Percentiles rank a stretch among this genome's conserved stretches.
Conservation (phyloP, 1,140 invertebrate species). For the Cataglyphis hispanica region DNA sequence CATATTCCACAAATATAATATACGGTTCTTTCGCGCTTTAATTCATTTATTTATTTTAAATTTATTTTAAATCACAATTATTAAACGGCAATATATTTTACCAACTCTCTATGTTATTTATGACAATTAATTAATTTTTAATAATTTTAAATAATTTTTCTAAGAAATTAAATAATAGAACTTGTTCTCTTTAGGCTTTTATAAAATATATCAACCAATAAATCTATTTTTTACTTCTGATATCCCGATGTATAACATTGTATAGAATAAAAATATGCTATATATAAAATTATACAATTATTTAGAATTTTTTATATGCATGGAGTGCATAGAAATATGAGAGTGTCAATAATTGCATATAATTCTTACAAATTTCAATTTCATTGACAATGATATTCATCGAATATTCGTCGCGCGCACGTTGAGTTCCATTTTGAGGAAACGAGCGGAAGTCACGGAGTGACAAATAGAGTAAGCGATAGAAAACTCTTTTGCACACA, state of each 20-base stretch:
- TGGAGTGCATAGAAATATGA: not conserved
- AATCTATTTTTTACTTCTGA: not conserved
- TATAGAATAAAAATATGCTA: not conserved
- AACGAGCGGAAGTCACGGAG: constrained; percentile 3
- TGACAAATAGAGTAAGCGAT: constrained; percentile 6
- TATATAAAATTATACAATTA: not conserved
- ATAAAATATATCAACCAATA: not conserved
- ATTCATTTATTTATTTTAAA: not conserved
- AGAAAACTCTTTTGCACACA: not conserved
- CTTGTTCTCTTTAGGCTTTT: not conserved
- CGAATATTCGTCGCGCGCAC: constrained; percentile 1
- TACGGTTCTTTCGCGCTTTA: not conserved
- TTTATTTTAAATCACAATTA: not conserved
- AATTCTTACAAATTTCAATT: constrained; percentile 10
- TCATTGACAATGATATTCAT: constrained; percentile 34
- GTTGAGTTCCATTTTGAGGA: not conserved
- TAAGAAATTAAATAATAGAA: not conserved
- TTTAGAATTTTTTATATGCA: not conserved
- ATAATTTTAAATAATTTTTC: no score
- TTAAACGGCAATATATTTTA: not conserved
- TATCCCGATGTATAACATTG: not conserved
- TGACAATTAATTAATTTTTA: not conserved
- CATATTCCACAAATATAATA: not conserved
- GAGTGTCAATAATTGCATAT: not conserved
- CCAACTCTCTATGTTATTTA: not conserved